Conservation (phyloP, 2,888 invertebrate genomes). For the Tipula confusa region DNA sequence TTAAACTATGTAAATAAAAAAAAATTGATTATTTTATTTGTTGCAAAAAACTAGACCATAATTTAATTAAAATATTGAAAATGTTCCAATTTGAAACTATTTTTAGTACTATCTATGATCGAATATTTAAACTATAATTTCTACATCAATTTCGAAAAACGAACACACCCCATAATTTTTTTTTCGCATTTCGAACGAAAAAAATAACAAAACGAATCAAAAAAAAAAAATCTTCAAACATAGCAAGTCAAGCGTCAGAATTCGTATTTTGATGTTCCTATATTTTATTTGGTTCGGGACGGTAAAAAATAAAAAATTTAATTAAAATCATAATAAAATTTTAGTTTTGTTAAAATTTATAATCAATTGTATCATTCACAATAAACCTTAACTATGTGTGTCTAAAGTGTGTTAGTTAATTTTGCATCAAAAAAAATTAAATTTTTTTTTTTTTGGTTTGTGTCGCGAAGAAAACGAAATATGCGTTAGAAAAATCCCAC, state of each 20-base stretch:
- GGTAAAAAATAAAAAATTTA: not conserved
- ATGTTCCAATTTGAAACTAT: not conserved
- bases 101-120: not conserved
- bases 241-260: conserved; percentile 13
- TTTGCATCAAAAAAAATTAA: not conserved
- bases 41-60: too few relatives aligned
- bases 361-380: not conserved
- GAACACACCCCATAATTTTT: not conserved
- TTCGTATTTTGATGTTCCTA: not conserved
- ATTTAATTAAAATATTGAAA: too few relatives aligned
- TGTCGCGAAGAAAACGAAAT: not conserved
- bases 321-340: too few relatives aligned
- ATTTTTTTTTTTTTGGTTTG: too few relatives aligned
- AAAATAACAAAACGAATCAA: conserved; percentile 1
- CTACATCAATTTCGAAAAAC: not conserved
- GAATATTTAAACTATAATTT: not conserved
- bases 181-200: not conserved
- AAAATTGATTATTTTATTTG: too few relatives aligned
- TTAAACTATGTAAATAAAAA: too few relatives aligned
- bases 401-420: not conserved
- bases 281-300: not conserved
- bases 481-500: not conserved
- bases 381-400: not conserved
- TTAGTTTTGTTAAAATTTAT: too few relatives aligned
- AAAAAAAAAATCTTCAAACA: not conserved